These are phyloP conservation scores for Nanger granti DNA, from an alignment of 2,113 vertebrate species.

Conservation along the genomic window DNA sequence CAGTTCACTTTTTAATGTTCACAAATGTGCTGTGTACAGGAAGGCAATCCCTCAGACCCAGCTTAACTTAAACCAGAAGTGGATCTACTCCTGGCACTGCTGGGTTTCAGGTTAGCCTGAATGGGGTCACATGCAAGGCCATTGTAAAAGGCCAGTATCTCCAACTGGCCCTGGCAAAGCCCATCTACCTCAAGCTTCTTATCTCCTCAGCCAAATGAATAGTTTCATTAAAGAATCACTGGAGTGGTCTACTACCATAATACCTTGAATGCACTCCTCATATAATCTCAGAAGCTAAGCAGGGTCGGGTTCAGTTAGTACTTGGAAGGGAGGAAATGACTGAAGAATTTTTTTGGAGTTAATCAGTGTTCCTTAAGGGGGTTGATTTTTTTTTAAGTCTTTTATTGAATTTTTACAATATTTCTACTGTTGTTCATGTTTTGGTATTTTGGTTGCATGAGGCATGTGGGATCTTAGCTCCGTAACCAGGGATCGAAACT, in stretches of 20 bases:
- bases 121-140: not conserved
- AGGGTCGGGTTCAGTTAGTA: not conserved
- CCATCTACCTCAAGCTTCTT: not conserved
- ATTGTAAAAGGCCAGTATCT: not conserved
- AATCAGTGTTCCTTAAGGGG: not conserved
- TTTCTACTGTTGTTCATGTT: not conserved
- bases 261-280: not conserved
- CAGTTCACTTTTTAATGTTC: slow-evolving; percentile 40
- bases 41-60: not conserved
- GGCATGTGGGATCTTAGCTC: not conserved
- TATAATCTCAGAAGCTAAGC: not conserved
- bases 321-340: not conserved
- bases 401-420: not conserved
- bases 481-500: not conserved
- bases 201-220: not conserved
- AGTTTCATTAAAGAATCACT: not conserved
- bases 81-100: not conserved
- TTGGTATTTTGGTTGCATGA: not conserved
- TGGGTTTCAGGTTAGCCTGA: not conserved
- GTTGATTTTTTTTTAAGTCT: not conserved
- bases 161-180: not conserved
- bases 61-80: slow-evolving; percentile 15
- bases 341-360: not conserved
- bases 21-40: not conserved
- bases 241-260: not conserved